phyloP scores from a whole-genome alignment of 2,113 vertebrate genomes.

The Epinephelus cyanopodus region DNA sequence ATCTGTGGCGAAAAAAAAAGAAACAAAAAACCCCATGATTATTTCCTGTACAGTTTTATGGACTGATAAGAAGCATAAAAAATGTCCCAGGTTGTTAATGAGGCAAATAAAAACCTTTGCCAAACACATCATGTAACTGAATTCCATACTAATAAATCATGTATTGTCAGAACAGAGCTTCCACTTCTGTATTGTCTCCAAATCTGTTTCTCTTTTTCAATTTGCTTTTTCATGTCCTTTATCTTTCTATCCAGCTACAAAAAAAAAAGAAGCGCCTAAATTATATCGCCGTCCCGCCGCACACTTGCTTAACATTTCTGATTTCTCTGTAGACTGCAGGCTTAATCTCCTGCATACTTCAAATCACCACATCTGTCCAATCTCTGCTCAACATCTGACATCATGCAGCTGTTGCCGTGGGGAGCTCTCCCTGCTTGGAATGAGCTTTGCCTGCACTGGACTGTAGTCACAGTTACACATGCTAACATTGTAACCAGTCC shows the following conservation, averaged over 20 bases:
- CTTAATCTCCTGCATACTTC: slow-evolving; percentile 61
- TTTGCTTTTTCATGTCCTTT: background rate
- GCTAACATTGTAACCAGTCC: slow-evolving; percentile 11
- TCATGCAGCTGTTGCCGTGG: slow-evolving; percentile 65
- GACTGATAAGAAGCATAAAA: slow-evolving; percentile 1
- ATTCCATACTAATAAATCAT: slow-evolving; percentile 2
- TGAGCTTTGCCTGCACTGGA: slow-evolving; percentile 41
- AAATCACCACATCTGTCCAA: slow-evolving; percentile 70
- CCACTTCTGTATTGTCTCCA: background rate
- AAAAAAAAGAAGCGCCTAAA: slow-evolving; percentile 7
- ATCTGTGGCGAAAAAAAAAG: background rate
- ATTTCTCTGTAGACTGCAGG: slow-evolving; percentile 52
- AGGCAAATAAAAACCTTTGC: background rate
- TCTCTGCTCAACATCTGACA: slow-evolving; percentile 59
- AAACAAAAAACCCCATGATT: slow-evolving; percentile 20
- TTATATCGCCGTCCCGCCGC: background rate
- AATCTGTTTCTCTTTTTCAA: background rate
- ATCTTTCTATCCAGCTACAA: background rate
- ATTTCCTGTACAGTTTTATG: slow-evolving; percentile 33
- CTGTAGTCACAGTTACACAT: slow-evolving; percentile 33
- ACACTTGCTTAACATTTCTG: slow-evolving; percentile 43
- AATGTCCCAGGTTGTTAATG: background rate
- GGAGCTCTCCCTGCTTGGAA: slow-evolving; percentile 30
- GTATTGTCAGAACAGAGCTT: background rate
- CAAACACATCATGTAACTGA: slow-evolving; percentile 5